Evolutionary conservation across 2,797 vertebrate species (phyloP), one percentile per base, ranked within the genome.

Genomic region (Enteromius unitaeniatus): DNA sequence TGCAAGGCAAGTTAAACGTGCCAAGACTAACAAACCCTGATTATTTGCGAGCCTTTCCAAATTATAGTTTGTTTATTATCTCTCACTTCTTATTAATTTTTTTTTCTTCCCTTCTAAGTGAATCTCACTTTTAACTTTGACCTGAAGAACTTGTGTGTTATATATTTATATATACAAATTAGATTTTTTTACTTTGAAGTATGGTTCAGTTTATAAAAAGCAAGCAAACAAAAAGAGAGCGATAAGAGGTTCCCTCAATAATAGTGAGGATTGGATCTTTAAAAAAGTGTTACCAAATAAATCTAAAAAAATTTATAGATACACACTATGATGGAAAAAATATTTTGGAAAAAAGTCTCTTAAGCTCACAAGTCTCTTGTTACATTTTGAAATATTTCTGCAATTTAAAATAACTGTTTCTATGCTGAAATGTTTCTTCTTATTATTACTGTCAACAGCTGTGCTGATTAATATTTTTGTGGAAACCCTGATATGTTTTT

Each of bases 1-100:
- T 79, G 19, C 58, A 78, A 31, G 60, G 11, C 58, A 78, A 64
- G 42, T 78, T 42, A 78, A 67, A 13, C 49, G 4, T 51, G 76
- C 85, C 85, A 87, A 87, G 21, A 21, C 78, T 79, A 86, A 87
- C 79, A 85, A 58, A 51, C 77, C 15, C 15, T 58, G 37, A 83
- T 83, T 85, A 58, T 87, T 65, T 78, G 34, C 45, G 55, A 60
- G 21, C 69, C 70, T 73, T 34, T 78, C 17, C 34, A 82, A 74
- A 82, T 78, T 11, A 62, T 9, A 31, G 49, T 47, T 84, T 74
- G 60, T 87, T 85, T 86, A 51, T 76, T 55, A 82, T 75, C 31
- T 79, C 37, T 51, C 15, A 28, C 47, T 68, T 64, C 55, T 23
- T 53, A 53, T 51, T 75, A 82, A 26, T 72, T 67, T 5, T 51